Evolutionary conservation across 2,888 invertebrate genomes (phyloP).

Genomic region (Drepana falcataria): DNA sequence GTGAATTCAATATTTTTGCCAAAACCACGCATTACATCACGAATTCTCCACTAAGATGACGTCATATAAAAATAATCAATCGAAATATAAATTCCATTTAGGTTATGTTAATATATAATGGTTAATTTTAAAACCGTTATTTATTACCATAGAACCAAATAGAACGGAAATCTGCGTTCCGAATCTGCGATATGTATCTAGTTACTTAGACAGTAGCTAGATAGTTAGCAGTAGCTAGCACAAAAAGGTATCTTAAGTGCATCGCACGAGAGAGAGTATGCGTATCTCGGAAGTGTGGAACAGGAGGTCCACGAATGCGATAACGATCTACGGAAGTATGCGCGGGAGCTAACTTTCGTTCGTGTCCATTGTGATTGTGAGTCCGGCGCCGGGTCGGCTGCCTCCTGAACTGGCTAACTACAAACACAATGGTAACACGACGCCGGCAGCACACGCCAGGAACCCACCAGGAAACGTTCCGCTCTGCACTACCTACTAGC

Average conservation of each 20-base stretch:
- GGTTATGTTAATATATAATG: conserved; percentile 1
- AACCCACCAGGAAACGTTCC: conserved; percentile 68
- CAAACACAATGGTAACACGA: conserved; percentile 55
- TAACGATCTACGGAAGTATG: conserved; percentile 60
- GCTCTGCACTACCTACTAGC: conserved; percentile 66
- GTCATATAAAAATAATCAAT: background rate
- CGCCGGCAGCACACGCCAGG: conserved; percentile 34
- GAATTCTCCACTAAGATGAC: background rate
- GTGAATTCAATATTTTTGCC: conserved; percentile 1
- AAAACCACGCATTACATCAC: background rate
- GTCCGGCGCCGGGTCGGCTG: conserved; percentile 51
- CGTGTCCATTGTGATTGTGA: conserved; percentile 70
- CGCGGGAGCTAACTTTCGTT: conserved; percentile 61
- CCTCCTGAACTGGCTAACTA: conserved; percentile 57
- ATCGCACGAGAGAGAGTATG: conserved; percentile 26
- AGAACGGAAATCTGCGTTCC: background rate
- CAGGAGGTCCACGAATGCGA: conserved; percentile 47
- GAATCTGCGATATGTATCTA: background rate
- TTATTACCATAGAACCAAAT: background rate
- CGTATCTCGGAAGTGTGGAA: conserved; percentile 45
- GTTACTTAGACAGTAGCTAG: no score
- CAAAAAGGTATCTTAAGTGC: conserved; percentile 1
- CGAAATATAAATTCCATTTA: background rate
- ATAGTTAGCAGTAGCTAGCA: no score
- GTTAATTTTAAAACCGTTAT: background rate